phyloP scores from a whole-genome alignment of 2,113 vertebrate genomes.

The Ictalurus punctatus region DNA sequence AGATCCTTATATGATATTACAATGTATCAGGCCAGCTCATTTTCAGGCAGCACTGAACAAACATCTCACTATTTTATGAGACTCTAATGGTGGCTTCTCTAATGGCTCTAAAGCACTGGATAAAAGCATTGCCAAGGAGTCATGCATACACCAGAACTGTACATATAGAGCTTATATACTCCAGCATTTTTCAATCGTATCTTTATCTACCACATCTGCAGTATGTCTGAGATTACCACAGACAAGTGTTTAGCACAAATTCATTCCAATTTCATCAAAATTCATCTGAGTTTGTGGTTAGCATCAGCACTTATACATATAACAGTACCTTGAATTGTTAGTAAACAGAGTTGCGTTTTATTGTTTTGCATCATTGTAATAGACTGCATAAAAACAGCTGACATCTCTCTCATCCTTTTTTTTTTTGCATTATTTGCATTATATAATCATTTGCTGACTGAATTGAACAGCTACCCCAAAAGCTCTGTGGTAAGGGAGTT shows the following conservation, averaged over 20 bases:
- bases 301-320: neutral
- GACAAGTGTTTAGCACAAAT: neutral
- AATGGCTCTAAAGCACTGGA: neutral
- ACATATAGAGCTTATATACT: neutral
- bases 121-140: neutral
- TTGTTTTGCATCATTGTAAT: neutral
- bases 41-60: conserved; percentile 32
- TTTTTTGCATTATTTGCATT: neutral
- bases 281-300: neutral
- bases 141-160: neutral
- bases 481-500: neutral
- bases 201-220: neutral
- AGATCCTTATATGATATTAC: conserved; percentile 34
- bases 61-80: conserved; percentile 12
- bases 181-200: neutral
- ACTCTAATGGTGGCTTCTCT: conserved; percentile 8
- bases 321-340: neutral
- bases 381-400: neutral
- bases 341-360: neutral
- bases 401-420: neutral
- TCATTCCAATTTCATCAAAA: neutral
- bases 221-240: neutral
- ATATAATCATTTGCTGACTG: neutral
- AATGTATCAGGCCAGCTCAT: conserved; percentile 33
- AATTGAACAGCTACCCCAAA: neutral